Conservation (phyloP, 2,113 vertebrate genomes). For the Hiodon tergisus region DNA sequence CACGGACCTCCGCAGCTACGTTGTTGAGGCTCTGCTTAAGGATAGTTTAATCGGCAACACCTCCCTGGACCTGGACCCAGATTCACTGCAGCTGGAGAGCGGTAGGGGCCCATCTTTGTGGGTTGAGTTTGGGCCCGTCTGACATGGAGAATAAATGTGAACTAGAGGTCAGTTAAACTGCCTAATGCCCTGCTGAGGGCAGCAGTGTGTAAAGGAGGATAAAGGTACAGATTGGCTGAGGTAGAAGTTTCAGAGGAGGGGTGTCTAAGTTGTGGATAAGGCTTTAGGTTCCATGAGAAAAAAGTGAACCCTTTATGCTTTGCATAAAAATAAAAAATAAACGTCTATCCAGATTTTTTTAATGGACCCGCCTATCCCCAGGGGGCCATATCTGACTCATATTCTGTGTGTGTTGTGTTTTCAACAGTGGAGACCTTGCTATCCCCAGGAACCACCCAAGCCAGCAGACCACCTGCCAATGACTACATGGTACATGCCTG, state of each 20-base stretch:
- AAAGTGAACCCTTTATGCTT: too few relatives aligned
- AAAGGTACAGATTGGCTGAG: too few relatives aligned
- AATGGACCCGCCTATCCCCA: too few relatives aligned
- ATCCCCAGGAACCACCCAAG: constrained; percentile 38
- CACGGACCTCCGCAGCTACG: constrained; percentile 80
- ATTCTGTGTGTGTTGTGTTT: constrained; percentile 14
- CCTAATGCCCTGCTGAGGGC: too few relatives aligned
- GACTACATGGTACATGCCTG: constrained; percentile 55
- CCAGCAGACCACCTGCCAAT: constrained; percentile 38
- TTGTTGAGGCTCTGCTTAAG: constrained; percentile 77
- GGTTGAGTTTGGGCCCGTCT: neutral
- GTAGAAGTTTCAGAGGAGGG: too few relatives aligned
- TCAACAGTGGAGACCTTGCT: constrained; percentile 45
- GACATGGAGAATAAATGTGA: too few relatives aligned
- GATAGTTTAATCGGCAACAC: constrained; percentile 68
- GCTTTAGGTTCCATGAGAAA: too few relatives aligned
- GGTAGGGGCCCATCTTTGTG: constrained; percentile 51
- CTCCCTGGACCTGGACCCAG: constrained; percentile 62
- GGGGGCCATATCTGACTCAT: constrained; percentile 4
- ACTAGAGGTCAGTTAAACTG: too few relatives aligned
- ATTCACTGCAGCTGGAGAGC: constrained; percentile 65
- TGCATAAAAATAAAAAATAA: too few relatives aligned
- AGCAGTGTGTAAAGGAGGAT: too few relatives aligned
- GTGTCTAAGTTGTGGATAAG: too few relatives aligned
- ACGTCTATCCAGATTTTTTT: too few relatives aligned